Evolutionary conservation across 64 coral and sea anemone genomes (phyloP).

Genomic region (Stylophora pistillata): DNA sequence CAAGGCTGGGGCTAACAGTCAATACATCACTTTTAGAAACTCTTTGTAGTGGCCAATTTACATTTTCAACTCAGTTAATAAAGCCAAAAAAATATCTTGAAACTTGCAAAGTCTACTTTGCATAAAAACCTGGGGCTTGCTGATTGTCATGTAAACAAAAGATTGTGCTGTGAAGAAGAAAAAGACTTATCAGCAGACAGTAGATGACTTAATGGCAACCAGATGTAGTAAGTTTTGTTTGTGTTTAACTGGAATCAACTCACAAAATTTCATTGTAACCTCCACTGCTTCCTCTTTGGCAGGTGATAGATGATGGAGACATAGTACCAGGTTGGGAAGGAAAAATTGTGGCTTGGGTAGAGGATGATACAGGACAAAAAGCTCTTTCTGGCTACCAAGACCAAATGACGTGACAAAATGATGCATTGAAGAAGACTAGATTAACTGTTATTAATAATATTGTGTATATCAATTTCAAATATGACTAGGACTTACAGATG

Average conservation of each 20-base stretch:
- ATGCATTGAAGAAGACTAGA: background rate
- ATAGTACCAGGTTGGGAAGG: slow-evolving; percentile 95
- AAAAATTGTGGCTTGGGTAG: slow-evolving; percentile 97
- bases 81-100: no score
- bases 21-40: background rate
- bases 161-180: no score
- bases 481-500: background rate
- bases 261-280: background rate
- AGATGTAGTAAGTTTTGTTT: no score
- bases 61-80: no score
- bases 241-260: background rate
- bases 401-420: slow-evolving; percentile 4
- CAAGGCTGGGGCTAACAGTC: no score
- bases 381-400: slow-evolving; percentile 51
- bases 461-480: no score
- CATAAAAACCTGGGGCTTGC: background rate
- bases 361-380: slow-evolving; percentile 70
- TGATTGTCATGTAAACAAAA: no score
- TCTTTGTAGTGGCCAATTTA: background rate
- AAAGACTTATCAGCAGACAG: no score
- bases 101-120: background rate
- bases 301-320: slow-evolving; percentile 91
- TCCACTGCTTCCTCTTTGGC: background rate
- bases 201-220: no score
- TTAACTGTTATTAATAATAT: background rate